Conservation (phyloP, 2,113 vertebrate species). For the Hoplias malabaricus region DNA sequence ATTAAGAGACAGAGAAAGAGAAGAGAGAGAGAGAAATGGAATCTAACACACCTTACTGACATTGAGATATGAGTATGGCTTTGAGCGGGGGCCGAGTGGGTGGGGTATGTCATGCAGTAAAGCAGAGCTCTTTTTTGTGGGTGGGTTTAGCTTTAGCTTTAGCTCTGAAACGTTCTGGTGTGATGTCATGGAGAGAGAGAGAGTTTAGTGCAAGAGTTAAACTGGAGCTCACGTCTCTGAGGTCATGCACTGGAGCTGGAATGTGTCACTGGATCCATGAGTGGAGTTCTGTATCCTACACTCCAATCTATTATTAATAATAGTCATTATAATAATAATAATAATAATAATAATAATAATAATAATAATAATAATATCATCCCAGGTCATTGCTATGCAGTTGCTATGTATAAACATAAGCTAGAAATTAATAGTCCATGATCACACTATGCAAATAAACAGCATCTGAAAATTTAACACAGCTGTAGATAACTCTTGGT, state of each 20-base stretch:
- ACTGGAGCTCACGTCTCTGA: slow-evolving; percentile 25
- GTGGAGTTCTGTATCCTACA: neutral
- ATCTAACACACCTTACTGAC: slow-evolving; percentile 27
- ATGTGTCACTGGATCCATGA: slow-evolving; percentile 8
- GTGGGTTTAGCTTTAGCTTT: slow-evolving; percentile 1
- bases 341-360: too few species aligned
- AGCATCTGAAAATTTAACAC: too few species aligned
- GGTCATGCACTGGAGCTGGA: slow-evolving; percentile 29
- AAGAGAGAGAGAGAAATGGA: slow-evolving; percentile 1
- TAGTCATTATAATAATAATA: too few species aligned
- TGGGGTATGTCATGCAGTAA: slow-evolving; percentile 46
- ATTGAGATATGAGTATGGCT: slow-evolving; percentile 28
- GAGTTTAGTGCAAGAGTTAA: slow-evolving; percentile 36
- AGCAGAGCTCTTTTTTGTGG: slow-evolving; percentile 33
- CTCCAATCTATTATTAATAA: neutral
- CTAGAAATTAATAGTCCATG: too few species aligned
- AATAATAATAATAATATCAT: too few species aligned
- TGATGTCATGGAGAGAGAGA: slow-evolving; percentile 49
- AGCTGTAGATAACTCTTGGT: too few species aligned
- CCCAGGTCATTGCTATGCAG: too few species aligned
- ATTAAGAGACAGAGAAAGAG: slow-evolving; percentile 34
- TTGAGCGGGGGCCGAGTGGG: slow-evolving; percentile 14
- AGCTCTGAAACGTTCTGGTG: slow-evolving; percentile 30
- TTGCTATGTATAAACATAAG: too few species aligned
- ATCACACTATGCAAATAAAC: too few species aligned